Conservation (phyloP, 2,797 vertebrate genomes). For the Rhyacichthys aspro region DNA sequence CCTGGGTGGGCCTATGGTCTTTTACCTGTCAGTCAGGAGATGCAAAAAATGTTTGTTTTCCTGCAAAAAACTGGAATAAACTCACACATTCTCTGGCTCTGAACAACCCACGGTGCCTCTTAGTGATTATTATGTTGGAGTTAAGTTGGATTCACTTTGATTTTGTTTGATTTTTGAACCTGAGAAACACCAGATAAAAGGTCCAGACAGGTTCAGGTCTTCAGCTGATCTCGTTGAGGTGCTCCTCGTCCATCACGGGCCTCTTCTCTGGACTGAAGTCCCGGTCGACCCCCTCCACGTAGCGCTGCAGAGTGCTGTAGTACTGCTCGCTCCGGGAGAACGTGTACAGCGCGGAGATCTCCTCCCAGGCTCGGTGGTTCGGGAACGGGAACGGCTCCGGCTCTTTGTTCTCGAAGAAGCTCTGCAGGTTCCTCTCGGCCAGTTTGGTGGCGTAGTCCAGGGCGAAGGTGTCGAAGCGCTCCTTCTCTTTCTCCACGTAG, state of each 20-base stretch:
- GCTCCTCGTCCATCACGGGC: conserved; percentile 66
- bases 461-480: conserved; percentile 82
- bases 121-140: too few species aligned
- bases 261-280: conserved; percentile 69
- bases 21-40: too few species aligned
- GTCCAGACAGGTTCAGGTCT: too few species aligned
- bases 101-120: too few species aligned
- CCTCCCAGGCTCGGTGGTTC: conserved; percentile 89
- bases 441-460: conserved; percentile 85
- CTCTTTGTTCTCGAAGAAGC: conserved; percentile 89
- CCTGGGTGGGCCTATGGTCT: too few species aligned
- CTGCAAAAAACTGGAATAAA: too few species aligned
- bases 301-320: conserved; percentile 90
- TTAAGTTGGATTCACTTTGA: too few species aligned
- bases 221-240: conserved; percentile 51
- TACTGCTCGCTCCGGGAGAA: conserved; percentile 82
- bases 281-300: conserved; percentile 80
- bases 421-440: conserved; percentile 88
- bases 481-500: conserved; percentile 87
- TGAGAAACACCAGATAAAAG: too few species aligned
- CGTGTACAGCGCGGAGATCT: conserved; percentile 85
- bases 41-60: too few species aligned
- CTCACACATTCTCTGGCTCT: too few species aligned
- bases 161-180: too few species aligned
- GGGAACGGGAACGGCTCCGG: conserved; percentile 85